Evolutionary conservation across 2,888 invertebrate species (phyloP), one percentile per base, ranked within the genome.

Genomic region (Tryphoninae sp.): DNA sequence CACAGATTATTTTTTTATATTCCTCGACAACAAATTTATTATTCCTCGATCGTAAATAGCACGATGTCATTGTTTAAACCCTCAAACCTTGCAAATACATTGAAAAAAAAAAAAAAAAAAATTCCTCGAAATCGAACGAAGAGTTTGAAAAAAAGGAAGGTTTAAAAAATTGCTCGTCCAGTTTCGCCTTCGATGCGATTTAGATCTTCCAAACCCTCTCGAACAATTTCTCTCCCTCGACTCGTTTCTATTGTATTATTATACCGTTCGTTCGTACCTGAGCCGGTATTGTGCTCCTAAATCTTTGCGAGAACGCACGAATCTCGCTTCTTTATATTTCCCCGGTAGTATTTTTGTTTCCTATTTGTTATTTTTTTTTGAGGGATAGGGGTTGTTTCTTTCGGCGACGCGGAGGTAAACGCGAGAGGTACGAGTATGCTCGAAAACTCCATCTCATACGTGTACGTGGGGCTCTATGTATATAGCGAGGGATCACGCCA

Each of bases 401-500:
- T 13, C 9, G 0, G 13, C 45, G 7, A 40, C 16, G 55, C 49
- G 55, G 59, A 16, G 16, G 61, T 45, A 71, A 71, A 71, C 42
- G 42, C 72, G 49, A 62, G 33, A 22, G 40, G 19, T 13, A 33
- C 16, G 51, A 72, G 61, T 8, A 9, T 45, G 16, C 11, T 26
- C 11, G 49, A 45, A 51, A 61, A 51, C 72, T 72, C 22, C 51
- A 62, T 74, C 64, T 74, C 33, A 23, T 51, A 61, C n/a, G 26
- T 16, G 55, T 9, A 40, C 13, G 49, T 1, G 42, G 19, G 19
- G 19, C 19, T 55, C 40, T 11, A 19, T 58, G 22, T 40, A 45
- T 40, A n/a, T 58, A 42, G 55, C 16, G 13, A 22, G 78, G 78
- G 83, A 86, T 84, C 68, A 83, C 72, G 76, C 68, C 75, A 69